phyloP scores from a whole-genome alignment of 2,797 vertebrate species.

The Melopsittacus undulatus region DNA sequence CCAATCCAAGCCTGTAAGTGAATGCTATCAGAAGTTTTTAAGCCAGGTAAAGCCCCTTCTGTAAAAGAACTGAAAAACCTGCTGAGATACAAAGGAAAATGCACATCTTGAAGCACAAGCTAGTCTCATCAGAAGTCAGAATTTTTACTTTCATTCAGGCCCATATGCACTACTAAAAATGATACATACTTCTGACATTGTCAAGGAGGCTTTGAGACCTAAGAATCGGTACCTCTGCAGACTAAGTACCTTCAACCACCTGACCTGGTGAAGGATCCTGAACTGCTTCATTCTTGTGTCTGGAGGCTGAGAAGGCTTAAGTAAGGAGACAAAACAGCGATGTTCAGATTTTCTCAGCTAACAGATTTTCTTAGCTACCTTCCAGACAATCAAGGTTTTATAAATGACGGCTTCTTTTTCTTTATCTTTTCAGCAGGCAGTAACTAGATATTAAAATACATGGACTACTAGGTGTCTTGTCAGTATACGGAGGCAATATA shows the following conservation, averaged over 20 bases:
- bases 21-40: slow-evolving; percentile 19
- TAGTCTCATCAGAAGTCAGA: background rate
- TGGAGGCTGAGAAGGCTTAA: background rate
- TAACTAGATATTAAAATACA: background rate
- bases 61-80: background rate
- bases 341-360: background rate
- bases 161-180: background rate
- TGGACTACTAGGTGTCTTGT: background rate
- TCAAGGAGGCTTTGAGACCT: background rate
- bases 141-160: background rate
- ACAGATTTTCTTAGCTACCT: background rate
- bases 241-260: background rate
- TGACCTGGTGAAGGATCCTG: background rate
- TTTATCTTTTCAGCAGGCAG: background rate
- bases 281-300: background rate
- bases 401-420: background rate
- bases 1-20: background rate
- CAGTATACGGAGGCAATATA: background rate
- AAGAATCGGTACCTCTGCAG: background rate
- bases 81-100: background rate
- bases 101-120: background rate
- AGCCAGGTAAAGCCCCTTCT: slow-evolving; percentile 6
- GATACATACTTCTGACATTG: background rate
- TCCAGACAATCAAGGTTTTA: background rate
- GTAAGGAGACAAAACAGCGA: background rate